Percentiles rank a stretch among this genome's conserved stretches.
Conservation (phyloP, 2,797 vertebrate genomes). For the Huso huso region DNA sequence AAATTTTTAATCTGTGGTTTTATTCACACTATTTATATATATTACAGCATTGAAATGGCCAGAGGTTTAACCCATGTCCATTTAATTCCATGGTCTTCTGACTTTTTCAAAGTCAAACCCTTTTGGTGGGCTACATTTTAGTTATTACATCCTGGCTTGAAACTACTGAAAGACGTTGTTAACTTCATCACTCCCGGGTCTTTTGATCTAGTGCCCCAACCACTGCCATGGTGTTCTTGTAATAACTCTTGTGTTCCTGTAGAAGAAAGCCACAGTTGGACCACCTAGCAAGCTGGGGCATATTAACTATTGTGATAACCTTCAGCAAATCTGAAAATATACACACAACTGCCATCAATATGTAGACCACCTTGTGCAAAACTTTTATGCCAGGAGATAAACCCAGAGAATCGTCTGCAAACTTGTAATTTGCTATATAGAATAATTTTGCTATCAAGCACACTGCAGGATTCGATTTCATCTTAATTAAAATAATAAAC, state of each 20-base stretch:
- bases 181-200: not conserved
- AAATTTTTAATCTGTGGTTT: too few relatives aligned
- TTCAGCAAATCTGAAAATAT: conserved; percentile 14
- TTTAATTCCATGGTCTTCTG: not conserved
- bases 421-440: conserved; percentile 4
- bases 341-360: conserved; percentile 9
- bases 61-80: not conserved
- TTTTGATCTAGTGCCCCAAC: conserved; percentile 4
- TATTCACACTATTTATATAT: not conserved
- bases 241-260: conserved; percentile 20
- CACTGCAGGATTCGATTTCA: not conserved
- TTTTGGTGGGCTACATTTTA: not conserved
- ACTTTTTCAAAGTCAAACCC: not conserved
- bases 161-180: not conserved
- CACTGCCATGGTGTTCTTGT: conserved; percentile 17
- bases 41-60: not conserved
- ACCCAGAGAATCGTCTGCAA: conserved; percentile 17
- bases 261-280: conserved; percentile 17
- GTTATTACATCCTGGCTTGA: not conserved
- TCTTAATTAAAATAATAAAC: not conserved
- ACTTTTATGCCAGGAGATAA: conserved; percentile 15
- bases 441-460: not conserved
- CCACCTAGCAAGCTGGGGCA: conserved; percentile 20
- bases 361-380: conserved; percentile 10
- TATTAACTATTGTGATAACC: not conserved